Conservation (phyloP, 2,888 invertebrate species). For the Steinernema hermaphroditum region DNA sequence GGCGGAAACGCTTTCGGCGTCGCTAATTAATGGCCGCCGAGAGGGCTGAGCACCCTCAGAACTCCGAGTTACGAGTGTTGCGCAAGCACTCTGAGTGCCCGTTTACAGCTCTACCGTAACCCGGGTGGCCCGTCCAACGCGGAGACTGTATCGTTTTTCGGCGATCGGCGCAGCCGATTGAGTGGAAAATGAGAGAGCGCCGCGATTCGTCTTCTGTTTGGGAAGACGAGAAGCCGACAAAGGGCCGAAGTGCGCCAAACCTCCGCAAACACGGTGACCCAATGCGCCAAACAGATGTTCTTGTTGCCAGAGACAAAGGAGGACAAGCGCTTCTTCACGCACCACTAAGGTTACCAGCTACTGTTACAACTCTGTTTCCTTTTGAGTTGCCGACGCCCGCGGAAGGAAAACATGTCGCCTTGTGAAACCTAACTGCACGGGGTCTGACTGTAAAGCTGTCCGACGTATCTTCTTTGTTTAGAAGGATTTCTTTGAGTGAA, state of each 20-base stretch:
- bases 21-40: slow-evolving; percentile 15
- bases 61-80: neutral
- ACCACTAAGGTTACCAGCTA: too few relatives aligned
- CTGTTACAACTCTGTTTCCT: too few relatives aligned
- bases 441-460: too few relatives aligned
- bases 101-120: neutral
- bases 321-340: too few relatives aligned
- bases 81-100: neutral
- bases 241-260: slow-evolving; percentile 26
- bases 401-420: too few relatives aligned
- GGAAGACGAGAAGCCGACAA: slow-evolving; percentile 26
- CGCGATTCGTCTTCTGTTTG: slow-evolving; percentile 8
- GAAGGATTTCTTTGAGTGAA: too few relatives aligned
- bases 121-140: neutral
- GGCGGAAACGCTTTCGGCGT: slow-evolving; percentile 18
- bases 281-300: slow-evolving; percentile 25
- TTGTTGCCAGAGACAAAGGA: neutral
- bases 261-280: neutral
- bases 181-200: slow-evolving; percentile 26
- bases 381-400: too few relatives aligned
- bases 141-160: slow-evolving; percentile 31
- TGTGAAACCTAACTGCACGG: too few relatives aligned
- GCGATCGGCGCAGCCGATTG: slow-evolving; percentile 23
- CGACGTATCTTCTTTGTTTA: too few relatives aligned
- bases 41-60: neutral